phyloP scores from a whole-genome alignment of 2,113 vertebrate species.

The Psophia crepitans region DNA sequence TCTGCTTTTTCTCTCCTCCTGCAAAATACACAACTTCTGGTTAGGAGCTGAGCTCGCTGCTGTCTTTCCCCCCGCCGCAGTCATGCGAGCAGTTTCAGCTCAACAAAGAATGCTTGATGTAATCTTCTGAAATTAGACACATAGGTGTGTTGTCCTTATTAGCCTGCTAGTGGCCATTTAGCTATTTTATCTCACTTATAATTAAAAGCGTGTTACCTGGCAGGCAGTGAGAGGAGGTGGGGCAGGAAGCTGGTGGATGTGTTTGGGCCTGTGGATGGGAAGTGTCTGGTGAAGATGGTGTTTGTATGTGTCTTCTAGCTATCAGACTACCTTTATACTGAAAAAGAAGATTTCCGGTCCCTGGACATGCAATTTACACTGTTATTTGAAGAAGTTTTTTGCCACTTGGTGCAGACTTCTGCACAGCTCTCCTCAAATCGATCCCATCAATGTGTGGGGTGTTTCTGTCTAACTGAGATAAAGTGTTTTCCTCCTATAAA shows the following conservation, averaged over 20 bases:
- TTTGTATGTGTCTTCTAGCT: not conserved
- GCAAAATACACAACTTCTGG: not conserved
- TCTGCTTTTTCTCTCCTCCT: not conserved
- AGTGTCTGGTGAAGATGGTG: not conserved
- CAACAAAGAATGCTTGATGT: not conserved
- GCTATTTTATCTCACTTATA: not conserved
- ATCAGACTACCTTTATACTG: not conserved
- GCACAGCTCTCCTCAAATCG: not conserved
- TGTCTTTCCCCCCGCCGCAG: fast-evolving
- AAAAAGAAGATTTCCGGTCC: not conserved
- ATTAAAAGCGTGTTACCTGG: not conserved
- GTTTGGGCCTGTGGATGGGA: not conserved
- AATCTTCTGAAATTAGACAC: not conserved
- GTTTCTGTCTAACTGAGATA: not conserved
- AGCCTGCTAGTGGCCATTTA: not conserved
- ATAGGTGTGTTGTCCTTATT: not conserved
- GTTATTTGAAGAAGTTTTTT: not conserved
- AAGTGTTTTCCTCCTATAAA: not conserved
- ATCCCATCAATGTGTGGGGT: not conserved
- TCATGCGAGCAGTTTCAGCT: not conserved
- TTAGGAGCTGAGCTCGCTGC: not conserved
- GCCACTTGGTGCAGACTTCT: not conserved
- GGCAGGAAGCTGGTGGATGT: not conserved
- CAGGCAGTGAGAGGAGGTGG: not conserved
- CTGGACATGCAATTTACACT: not conserved